Percentiles rank a stretch among this genome's conserved stretches.
phyloP scores from a whole-genome alignment of 1,140 invertebrate genomes.

The Drosophila punjabiensis region DNA sequence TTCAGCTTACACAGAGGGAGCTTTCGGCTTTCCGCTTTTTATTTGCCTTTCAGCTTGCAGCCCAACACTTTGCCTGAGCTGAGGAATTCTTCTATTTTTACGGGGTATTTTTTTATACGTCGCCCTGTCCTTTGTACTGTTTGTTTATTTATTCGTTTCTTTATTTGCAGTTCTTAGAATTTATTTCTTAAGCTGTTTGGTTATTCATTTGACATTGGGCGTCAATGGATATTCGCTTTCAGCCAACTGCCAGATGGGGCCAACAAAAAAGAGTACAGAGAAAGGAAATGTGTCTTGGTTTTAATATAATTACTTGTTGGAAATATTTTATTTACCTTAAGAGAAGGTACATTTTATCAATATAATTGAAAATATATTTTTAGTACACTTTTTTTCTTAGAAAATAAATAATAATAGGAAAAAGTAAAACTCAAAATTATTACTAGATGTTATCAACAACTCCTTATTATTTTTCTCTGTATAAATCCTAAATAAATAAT shows the following conservation, averaged over 20 bases:
- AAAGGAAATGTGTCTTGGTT: background rate
- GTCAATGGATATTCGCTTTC: conserved; percentile 38
- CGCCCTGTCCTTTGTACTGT: conserved; percentile 11
- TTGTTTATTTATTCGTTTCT: conserved; percentile 75
- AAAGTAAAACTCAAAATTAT: no score
- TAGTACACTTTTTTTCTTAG: no score
- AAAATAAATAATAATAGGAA: background rate
- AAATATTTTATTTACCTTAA: background rate
- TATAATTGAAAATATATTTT: no score
- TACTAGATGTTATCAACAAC: no score
- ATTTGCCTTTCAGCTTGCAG: conserved; percentile 71
- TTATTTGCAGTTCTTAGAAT: conserved; percentile 78
- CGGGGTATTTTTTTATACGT: conserved; percentile 24
- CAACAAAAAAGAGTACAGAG: background rate
- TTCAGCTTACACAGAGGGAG: conserved; percentile 58
- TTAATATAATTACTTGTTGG: background rate
- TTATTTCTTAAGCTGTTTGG: conserved; percentile 77
- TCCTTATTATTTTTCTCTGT: no score
- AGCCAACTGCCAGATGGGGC: conserved; percentile 32
- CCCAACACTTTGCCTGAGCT: conserved; percentile 19
- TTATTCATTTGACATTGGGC: conserved; percentile 71
- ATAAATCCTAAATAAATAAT: background rate
- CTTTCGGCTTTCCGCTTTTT: conserved; percentile 62
- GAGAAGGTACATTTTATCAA: fast-evolving
- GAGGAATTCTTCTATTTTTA: conserved; percentile 33